phyloP scores from a whole-genome alignment of 2,888 invertebrate species.

The Mactromeris polynyma region DNA sequence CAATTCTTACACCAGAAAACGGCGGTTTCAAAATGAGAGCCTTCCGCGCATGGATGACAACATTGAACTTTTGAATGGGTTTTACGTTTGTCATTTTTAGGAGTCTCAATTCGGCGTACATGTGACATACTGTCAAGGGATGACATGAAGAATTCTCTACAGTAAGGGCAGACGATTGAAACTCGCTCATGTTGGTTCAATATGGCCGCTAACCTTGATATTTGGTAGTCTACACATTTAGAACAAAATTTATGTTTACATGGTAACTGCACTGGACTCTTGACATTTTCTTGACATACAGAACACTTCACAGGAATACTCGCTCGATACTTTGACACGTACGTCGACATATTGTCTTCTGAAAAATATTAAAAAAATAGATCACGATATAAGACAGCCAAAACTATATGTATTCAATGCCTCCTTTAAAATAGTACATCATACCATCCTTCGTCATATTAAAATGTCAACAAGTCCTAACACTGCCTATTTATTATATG shows the following conservation, averaged over 20 bases:
- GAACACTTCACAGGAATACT: constrained; percentile 50
- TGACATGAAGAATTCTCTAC: constrained; percentile 56
- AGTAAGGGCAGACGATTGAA: constrained; percentile 58
- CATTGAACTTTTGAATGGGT: not conserved
- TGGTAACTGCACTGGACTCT: constrained; percentile 34
- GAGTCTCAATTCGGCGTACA: too few relatives aligned
- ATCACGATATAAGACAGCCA: too few relatives aligned
- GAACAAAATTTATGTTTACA: constrained; percentile 63
- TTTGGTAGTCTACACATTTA: constrained; percentile 51
- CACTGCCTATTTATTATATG: too few relatives aligned
- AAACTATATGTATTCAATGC: too few relatives aligned
- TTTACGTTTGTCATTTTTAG: not conserved
- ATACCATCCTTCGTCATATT: too few relatives aligned
- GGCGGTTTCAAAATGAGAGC: constrained; percentile 48
- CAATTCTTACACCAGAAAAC: constrained; percentile 68
- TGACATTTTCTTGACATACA: constrained; percentile 42
- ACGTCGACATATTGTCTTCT: constrained; percentile 30
- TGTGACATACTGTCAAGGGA: constrained; percentile 2
- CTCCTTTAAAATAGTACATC: too few relatives aligned
- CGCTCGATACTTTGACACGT: not conserved
- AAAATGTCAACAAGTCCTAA: too few relatives aligned
- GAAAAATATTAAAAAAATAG: not conserved
- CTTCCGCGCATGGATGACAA: constrained; percentile 63
- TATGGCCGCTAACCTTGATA: constrained; percentile 37
- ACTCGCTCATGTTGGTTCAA: constrained; percentile 33